Evolutionary conservation across 2,113 vertebrate genomes (phyloP).

Genomic region (Murina feae): DNA sequence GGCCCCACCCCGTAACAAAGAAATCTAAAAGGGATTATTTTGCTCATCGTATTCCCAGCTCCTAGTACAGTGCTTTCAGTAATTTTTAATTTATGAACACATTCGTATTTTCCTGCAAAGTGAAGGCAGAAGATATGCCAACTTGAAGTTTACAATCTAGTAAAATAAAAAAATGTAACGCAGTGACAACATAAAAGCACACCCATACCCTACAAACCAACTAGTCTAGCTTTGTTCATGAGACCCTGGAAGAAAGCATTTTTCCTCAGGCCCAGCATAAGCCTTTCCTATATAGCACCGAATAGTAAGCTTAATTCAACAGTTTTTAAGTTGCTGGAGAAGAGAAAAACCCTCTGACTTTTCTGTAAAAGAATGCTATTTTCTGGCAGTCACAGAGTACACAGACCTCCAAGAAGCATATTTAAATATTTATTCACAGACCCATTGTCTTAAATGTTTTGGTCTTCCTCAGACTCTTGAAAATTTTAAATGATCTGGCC

Average conservation of each 20-base stretch:
- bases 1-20: too few species aligned
- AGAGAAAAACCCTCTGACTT: background rate
- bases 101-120: background rate
- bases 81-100: background rate
- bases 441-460: background rate
- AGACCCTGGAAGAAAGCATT: background rate
- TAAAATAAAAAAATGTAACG: background rate
- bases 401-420: background rate
- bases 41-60: background rate
- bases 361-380: background rate
- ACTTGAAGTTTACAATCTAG: background rate
- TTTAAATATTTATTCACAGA: constrained; percentile 41
- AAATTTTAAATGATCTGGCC: background rate
- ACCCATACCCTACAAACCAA: background rate
- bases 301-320: background rate
- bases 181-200: background rate
- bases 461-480: background rate
- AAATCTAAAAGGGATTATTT: background rate
- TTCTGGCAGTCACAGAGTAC: background rate
- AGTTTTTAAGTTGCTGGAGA: background rate
- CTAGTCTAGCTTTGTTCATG: background rate
- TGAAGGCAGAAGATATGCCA: background rate
- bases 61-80: background rate
- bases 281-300: too few species aligned
- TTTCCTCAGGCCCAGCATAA: background rate